Conservation (phyloP, 2,888 invertebrate genomes). For the Cosmorhoe ocellata region DNA sequence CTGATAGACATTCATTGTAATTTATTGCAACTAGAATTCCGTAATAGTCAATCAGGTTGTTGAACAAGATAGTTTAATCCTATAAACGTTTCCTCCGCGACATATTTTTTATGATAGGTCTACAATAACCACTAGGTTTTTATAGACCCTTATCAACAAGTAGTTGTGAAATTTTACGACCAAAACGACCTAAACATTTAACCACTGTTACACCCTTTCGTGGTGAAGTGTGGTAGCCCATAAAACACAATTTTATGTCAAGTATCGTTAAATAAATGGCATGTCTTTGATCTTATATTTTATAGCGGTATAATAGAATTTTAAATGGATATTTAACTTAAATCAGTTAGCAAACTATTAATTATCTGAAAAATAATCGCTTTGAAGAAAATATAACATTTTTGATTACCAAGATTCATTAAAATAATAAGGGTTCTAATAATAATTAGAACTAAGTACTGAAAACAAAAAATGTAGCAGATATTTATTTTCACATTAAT, state of each 20-base stretch:
- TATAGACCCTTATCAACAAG: constrained; percentile 47
- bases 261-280: constrained; percentile 45
- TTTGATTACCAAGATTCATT: no score
- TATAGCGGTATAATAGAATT: constrained; percentile 11
- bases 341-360: no score
- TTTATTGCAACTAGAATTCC: no score
- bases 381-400: no score
- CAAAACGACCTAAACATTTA: constrained; percentile 37
- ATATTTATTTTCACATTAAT: no score
- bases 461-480: no score
- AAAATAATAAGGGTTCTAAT: no score
- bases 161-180: constrained; percentile 52
- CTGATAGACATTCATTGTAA: no score
- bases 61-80: neutral
- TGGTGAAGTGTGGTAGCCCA: constrained; percentile 51
- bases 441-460: no score
- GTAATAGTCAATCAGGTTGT: no score
- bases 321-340: neutral
- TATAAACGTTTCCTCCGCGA: no score
- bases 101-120: constrained; percentile 1
- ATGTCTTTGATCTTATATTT: constrained; percentile 30
- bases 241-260: constrained; percentile 62
- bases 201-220: constrained; percentile 30
- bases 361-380: no score
- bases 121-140: constrained; percentile 14